Conservation (phyloP, 2,113 vertebrate genomes). For the Heliornis fulica region DNA sequence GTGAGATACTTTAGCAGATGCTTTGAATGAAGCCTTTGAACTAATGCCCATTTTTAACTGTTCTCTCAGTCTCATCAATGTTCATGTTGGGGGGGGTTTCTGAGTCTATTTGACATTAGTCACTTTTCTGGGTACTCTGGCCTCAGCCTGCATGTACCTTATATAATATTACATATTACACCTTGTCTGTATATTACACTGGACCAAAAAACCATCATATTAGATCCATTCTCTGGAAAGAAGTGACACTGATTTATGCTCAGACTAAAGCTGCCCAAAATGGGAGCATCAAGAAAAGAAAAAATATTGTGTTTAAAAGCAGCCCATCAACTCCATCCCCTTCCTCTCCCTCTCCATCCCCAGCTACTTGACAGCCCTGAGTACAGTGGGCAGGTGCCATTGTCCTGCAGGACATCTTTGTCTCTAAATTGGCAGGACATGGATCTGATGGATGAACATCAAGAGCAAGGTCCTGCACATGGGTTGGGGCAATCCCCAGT, state of each 20-base stretch:
- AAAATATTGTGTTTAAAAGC: neutral
- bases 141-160: neutral
- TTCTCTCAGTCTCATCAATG: neutral
- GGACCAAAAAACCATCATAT: neutral
- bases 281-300: neutral
- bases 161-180: too few relatives aligned
- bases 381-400: too few relatives aligned
- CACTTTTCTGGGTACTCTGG: neutral
- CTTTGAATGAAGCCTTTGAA: neutral
- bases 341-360: neutral
- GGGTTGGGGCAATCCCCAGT: too few relatives aligned
- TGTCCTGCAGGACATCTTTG: too few relatives aligned
- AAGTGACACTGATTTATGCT: neutral
- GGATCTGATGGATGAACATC: too few relatives aligned
- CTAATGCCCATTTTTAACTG: neutral
- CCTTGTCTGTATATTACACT: neutral
- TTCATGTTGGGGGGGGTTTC: neutral
- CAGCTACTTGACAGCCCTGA: neutral
- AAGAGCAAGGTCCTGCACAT: too few relatives aligned
- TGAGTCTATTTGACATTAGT: neutral
- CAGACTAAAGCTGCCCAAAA: neutral
- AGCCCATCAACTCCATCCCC: neutral
- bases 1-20: neutral
- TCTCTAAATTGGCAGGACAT: too few relatives aligned
- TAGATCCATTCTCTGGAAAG: neutral